Base-by-base conservation (phyloP, 2,797 vertebrate species). In the Semotilus atromaculatus region DNA sequence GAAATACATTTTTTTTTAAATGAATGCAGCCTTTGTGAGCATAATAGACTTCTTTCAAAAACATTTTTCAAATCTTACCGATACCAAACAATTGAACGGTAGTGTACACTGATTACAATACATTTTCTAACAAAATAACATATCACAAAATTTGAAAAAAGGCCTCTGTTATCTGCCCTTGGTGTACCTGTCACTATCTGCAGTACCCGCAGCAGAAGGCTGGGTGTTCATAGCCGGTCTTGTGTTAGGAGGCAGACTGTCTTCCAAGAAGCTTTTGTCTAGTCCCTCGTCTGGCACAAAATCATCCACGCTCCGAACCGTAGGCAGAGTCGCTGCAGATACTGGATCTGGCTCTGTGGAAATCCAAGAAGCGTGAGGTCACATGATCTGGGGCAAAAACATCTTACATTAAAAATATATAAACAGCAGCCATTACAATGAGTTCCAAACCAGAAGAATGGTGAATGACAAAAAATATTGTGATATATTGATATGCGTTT, bases 201-300 rank as follows among this genome's bases (percentile, higher is more conserved):
- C 68, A 38, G 77, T 29, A 77, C 81, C 34, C 40, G 31, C 80
- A 87, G 40, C 85, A 2, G 58, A 84, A 29, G 0, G 23, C 21
- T 86, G 89, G 0, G 31, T 86, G 38, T 90, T 89, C 66, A 86
- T 92, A 85, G 93, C 95, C 0, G 90, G 91, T 85, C 91, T 96
- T 0, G 90, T 88, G 73, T 76, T 79, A 76, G 88, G 84, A 0
- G 94, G 91, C 0, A 87, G 82, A 5, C 93, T 80, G 70, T 99
- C 98, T 11, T 99, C 98, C 55, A 99, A 94, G 91, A 99, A 99
- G 92, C 95, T 96, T 89, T 86, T 96, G 91, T 99, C 98, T 89
- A 99, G 93, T 83, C 95, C 90, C 29, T 97, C 98, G 1, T 99
- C 97, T 0, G 98, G 98, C 58, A 98, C 90, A 84, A 99, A 99